Conservation (phyloP, 1,140 invertebrate species). For the Calycopis cecrops region DNA sequence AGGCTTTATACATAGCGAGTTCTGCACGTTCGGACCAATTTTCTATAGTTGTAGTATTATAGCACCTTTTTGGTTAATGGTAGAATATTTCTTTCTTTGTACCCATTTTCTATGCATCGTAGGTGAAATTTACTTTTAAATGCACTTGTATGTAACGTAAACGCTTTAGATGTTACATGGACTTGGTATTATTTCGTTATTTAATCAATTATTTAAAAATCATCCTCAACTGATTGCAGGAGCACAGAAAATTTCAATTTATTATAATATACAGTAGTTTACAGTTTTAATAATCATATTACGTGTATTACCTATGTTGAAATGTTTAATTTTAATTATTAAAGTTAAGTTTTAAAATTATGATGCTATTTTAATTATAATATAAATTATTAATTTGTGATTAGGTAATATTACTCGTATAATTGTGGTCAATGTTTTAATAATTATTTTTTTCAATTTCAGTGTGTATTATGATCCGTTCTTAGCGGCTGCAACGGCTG, state of each 20-base stretch:
- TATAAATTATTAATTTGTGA: too few species aligned
- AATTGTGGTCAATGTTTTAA: not conserved
- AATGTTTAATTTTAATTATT: too few species aligned
- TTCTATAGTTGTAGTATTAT: constrained; percentile 1
- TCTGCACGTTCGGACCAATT: not conserved
- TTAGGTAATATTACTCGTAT: not conserved
- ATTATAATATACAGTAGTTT: not conserved
- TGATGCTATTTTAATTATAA: constrained; percentile 1
- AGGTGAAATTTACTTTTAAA: not conserved
- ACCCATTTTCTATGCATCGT: not conserved
- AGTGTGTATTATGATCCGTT: constrained; percentile 97
- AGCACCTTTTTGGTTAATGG: not conserved
- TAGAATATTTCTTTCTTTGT: constrained; percentile 3
- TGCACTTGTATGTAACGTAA: constrained; percentile 8
- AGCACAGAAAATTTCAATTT: not conserved
- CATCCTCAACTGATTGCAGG: constrained; percentile 5
- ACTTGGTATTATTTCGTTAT: not conserved
- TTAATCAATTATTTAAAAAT: constrained; percentile 6
- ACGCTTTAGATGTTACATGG: not conserved
- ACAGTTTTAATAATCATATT: too few species aligned
- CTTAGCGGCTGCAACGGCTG: constrained; percentile 88
- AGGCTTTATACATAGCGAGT: not conserved
- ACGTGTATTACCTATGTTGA: too few species aligned
- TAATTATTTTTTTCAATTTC: constrained; percentile 60
- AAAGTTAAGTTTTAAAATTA: too few species aligned